These are phyloP conservation scores for Plagiodera versicolora DNA, from an alignment of 2,888 invertebrate species.

Conservation along the genomic window DNA sequence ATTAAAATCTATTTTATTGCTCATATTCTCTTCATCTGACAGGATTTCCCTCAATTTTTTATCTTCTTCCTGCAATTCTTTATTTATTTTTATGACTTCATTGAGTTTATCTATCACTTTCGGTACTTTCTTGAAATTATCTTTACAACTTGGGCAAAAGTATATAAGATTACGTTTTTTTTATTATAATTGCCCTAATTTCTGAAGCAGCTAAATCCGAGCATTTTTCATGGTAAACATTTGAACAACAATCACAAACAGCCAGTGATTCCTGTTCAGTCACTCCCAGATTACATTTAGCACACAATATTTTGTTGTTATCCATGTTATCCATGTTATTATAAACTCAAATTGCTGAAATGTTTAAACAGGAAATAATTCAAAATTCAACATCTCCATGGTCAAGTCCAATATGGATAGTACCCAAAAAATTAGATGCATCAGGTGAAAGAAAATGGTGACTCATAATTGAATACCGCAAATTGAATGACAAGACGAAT, in stretches of 20 bases:
- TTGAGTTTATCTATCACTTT: neutral
- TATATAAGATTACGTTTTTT: neutral
- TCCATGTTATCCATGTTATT: too few relatives aligned
- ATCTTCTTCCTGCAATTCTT: neutral
- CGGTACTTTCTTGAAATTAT: slow-evolving; percentile 1
- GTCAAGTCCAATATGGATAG: too few relatives aligned
- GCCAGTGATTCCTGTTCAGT: neutral
- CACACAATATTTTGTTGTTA: too few relatives aligned
- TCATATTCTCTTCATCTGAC: neutral
- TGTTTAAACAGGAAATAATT: too few relatives aligned
- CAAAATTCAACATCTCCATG: too few relatives aligned
- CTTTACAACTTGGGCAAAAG: slow-evolving; percentile 2
- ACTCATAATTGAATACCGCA: too few relatives aligned
- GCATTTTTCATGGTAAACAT: neutral
- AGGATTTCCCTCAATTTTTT: slow-evolving; percentile 2
- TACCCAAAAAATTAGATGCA: too few relatives aligned
- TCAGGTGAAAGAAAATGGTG: too few relatives aligned
- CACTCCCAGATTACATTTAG: too few relatives aligned
- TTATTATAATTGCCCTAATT: neutral
- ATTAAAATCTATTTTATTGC: neutral
- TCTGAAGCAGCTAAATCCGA: neutral
- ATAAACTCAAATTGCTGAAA: too few relatives aligned
- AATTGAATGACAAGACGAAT: too few relatives aligned
- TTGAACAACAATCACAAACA: slow-evolving; percentile 4
- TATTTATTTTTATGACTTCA: neutral